A percentile compares a stretch with the other conserved stretches of the same genome.
These are phyloP conservation scores for Musca vetustissima DNA, from an alignment of 1,140 invertebrate species.

Conservation along the genomic window DNA sequence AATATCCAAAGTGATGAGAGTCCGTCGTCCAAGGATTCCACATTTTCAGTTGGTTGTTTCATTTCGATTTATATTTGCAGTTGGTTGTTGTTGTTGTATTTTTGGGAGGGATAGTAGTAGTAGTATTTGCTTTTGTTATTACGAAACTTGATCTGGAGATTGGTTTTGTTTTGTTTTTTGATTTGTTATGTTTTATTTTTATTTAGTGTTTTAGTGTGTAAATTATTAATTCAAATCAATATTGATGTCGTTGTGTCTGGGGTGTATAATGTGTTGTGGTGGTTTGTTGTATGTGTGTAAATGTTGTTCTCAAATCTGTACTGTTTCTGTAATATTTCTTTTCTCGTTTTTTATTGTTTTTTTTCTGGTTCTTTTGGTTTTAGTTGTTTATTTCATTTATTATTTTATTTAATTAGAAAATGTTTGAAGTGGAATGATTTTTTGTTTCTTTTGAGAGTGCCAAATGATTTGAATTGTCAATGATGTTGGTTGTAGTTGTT, in stretches of 20 bases:
- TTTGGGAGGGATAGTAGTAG: constrained; percentile 42
- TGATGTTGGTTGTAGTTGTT: too few relatives aligned
- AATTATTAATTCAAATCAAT: constrained; percentile 16
- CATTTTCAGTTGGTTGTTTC: background rate
- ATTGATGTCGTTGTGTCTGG: background rate
- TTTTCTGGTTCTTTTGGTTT: too few relatives aligned
- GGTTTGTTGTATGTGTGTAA: constrained; percentile 5
- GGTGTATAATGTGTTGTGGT: background rate
- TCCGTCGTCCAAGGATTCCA: background rate
- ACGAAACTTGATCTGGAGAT: constrained; percentile 32
- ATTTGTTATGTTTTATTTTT: constrained; percentile 24
- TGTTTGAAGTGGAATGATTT: too few relatives aligned
- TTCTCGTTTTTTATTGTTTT: too few relatives aligned
- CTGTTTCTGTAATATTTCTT: background rate
- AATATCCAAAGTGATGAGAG: too few relatives aligned
- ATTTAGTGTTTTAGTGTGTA: constrained; percentile 20
- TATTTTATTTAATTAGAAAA: too few relatives aligned
- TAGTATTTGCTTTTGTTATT: constrained; percentile 56
- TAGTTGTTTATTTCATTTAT: too few relatives aligned
- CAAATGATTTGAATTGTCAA: too few relatives aligned
- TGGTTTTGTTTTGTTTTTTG: constrained; percentile 11
- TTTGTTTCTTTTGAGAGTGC: too few relatives aligned
- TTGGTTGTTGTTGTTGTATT: constrained; percentile 32
- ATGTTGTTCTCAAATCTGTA: background rate
- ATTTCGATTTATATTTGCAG: constrained; percentile 12